Evolutionary conservation across 2,113 vertebrate genomes (phyloP), one percentile per base, ranked within the genome.

Genomic region (Crocuta crocuta): DNA sequence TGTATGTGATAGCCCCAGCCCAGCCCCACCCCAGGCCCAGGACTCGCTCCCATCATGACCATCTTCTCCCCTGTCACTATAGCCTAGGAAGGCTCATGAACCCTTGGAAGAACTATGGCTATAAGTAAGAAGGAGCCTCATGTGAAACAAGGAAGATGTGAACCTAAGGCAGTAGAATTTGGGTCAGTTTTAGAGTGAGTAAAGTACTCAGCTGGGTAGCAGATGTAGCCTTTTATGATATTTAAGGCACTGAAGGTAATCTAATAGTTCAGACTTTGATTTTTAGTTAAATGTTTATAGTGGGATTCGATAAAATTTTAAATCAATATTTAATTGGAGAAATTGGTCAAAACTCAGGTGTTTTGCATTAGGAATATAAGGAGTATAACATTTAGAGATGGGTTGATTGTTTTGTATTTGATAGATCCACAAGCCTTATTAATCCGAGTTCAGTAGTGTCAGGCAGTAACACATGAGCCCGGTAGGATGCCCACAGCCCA

Each of bases 221-320:
- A 33, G 9, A 9, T 26, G 48, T 15, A 39, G 70, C 39, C 24
- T 35, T 70, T 79, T n/a, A 63, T 23, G 11, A 3, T 66, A 10
- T 58, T 95, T 45, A 84, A 78, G 93, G 33, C 24, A 53, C 31
- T 66, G 19, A 88, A 79, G 63, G 45, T 31, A 12, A 31, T 33
- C 53, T 89, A 71, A 7, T n/a, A 74, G 35, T 94, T 87, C 76
- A 55, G 39, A 71, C 43, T 82, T 76, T 70, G 2, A 65, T 92
- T 91, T 91, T 88, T 61, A 89, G 82, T 23, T 79, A 82, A 74
- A 82, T 83, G 26, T 90, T 73, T 63, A 50, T 39, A 74, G 90
- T 39, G 12, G 5, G 19, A 79, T 33, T 66, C n/a, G 58, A 45
- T 90, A 58, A 48, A 53, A 55, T 21, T 73, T 68, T 53, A 86